Evolutionary conservation across 2,888 invertebrate genomes (phyloP), one percentile per base, ranked within the genome.

Genomic region (Gnatocerus cornutus): DNA sequence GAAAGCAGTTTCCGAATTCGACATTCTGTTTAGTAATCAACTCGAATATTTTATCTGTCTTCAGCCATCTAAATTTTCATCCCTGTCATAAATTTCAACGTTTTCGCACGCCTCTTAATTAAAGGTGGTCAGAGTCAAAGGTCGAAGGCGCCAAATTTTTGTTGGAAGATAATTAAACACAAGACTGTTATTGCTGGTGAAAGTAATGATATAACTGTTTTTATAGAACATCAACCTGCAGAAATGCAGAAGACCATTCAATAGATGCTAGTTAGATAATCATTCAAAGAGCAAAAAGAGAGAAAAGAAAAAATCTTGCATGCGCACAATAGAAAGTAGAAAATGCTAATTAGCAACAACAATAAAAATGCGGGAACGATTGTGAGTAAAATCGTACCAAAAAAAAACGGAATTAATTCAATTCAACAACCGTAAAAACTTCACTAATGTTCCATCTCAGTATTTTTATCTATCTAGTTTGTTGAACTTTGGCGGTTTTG

Each of bases 381-480:
- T 29, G 46, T 16, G 10, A 14, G 21, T 8, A 55, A 55, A 55
- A 55, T 55, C 37, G 43, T 59, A 59, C 10, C 10, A n/a, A 41
- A 41, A n/a, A 41, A 41, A 41, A 41, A 33, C 33, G 41, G n/a
- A 21, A 59, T 13, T 12, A 59, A 59, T 43, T 21, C 29, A 21
- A 33, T 30, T 56, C 45, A 45, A 14, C 9, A 29, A 59, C 21
- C 45, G 59, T 46, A 45, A 59, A 50, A 27, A 50, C 10, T 50
- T 50, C 29, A 50, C 29, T 50, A 50, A 50, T 50, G 33, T 14
- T 30, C 14, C 53, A 37, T 53, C 8, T 3, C 39, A 48, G 21
- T 61, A 61, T 61, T 61, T 61, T 61, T 48, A 29, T 61, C 61
- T 48, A 39, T 46, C 33, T 50, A 50, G 61, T 61, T 61, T 61